Evolutionary conservation across 2,797 vertebrate species (phyloP).

Genomic region (Psittacula derbiana): DNA sequence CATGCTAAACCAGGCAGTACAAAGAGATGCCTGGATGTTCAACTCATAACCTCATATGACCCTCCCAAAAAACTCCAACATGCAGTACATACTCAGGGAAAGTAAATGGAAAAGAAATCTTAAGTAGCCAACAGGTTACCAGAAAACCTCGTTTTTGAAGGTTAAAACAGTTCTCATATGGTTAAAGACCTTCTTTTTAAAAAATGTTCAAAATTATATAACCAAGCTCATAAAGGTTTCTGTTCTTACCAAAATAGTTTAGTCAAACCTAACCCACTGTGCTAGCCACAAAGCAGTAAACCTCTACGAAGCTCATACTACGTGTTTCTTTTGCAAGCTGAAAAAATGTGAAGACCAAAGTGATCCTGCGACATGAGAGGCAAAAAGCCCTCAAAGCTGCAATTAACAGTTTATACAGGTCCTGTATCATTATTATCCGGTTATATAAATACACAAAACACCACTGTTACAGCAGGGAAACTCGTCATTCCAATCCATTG

Average conservation of each 20-base stretch:
- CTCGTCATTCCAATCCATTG: neutral
- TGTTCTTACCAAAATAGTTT: neutral
- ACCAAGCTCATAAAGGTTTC: neutral
- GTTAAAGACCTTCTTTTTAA: neutral
- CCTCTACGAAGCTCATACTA: neutral
- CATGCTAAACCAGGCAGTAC: neutral
- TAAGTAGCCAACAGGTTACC: neutral
- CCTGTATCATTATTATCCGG: neutral
- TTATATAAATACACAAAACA: neutral
- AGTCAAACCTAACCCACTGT: neutral
- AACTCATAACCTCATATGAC: neutral
- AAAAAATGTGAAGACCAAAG: neutral
- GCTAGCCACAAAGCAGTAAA: neutral
- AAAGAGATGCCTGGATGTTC: neutral
- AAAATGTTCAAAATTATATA: neutral
- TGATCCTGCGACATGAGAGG: neutral
- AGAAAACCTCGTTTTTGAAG: neutral
- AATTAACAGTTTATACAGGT: neutral
- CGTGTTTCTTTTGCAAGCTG: neutral
- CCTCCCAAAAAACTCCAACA: neutral
- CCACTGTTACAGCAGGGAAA: neutral
- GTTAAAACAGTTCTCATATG: neutral
- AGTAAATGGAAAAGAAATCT: neutral
- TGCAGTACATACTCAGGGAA: neutral
- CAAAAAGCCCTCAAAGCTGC: neutral